Conservation (phyloP, 2,113 vertebrate genomes). For the Hippotragus niger region DNA sequence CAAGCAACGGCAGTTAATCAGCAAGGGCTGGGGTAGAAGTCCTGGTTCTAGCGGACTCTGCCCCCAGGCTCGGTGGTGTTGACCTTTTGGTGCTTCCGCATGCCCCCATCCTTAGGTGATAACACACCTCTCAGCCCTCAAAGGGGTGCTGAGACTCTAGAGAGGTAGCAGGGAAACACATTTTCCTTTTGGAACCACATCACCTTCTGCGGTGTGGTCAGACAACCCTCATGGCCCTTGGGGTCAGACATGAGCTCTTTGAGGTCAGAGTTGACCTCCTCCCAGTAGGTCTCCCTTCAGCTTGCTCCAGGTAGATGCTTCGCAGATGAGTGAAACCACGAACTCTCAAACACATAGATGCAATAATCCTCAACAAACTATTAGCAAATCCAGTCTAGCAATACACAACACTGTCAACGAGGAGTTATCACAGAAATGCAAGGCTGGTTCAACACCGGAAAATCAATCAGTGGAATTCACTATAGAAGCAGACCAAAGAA, state of each 20-base stretch:
- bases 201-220: neutral
- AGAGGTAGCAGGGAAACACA: neutral
- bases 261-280: neutral
- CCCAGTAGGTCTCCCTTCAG: neutral
- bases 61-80: too few relatives aligned
- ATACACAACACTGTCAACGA: too few relatives aligned
- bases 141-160: neutral
- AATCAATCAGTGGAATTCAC: neutral
- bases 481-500: neutral
- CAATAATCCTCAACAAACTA: too few relatives aligned
- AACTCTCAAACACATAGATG: neutral
- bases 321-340: too few relatives aligned
- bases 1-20: neutral
- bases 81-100: neutral
- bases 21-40: neutral
- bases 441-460: neutral
- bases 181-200: neutral
- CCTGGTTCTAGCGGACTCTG: too few relatives aligned
- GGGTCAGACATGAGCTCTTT: neutral
- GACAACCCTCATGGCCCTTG: neutral
- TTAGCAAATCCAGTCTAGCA: neutral
- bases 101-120: neutral
- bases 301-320: neutral
- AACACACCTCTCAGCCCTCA: neutral
- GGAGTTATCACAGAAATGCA: neutral